Conservation (phyloP, 2,888 invertebrate species). For the Atrina japonica region DNA sequence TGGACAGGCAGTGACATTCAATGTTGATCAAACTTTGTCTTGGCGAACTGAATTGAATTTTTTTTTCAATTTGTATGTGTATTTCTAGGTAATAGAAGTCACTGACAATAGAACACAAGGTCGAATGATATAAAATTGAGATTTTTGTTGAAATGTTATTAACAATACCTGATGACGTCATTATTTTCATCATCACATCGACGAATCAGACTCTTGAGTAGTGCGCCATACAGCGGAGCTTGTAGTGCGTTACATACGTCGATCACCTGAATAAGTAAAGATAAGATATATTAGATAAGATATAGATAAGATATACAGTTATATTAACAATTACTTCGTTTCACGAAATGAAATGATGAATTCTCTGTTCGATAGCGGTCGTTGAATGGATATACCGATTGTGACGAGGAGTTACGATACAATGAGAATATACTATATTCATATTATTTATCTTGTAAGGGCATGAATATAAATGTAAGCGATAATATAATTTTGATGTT, state of each 20-base stretch:
- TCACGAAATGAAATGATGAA: no score
- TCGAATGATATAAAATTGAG: not conserved
- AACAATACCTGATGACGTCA: slow-evolving; percentile 69
- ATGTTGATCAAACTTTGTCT: no score
- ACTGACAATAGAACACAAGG: not conserved
- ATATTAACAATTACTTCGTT: not conserved
- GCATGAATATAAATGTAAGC: no score
- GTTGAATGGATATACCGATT: no score
- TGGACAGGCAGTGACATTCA: no score
- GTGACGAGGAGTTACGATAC: no score
- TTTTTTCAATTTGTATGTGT: not conserved
- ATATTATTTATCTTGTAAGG: no score
- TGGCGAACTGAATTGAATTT: no score
- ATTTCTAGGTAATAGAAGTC: not conserved
- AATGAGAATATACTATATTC: no score
- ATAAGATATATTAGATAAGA: not conserved
- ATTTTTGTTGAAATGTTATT: not conserved
- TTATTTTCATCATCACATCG: slow-evolving; percentile 75
- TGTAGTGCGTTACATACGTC: slow-evolving; percentile 62
- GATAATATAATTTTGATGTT: no score
- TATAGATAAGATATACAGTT: not conserved
- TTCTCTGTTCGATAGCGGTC: no score
- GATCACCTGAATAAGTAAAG: slow-evolving; percentile 59
- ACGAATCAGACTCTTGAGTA: slow-evolving; percentile 72
- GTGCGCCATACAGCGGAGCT: slow-evolving; percentile 76